phyloP scores from a whole-genome alignment of 2,113 vertebrate genomes.

The Apteryx mantelli region DNA sequence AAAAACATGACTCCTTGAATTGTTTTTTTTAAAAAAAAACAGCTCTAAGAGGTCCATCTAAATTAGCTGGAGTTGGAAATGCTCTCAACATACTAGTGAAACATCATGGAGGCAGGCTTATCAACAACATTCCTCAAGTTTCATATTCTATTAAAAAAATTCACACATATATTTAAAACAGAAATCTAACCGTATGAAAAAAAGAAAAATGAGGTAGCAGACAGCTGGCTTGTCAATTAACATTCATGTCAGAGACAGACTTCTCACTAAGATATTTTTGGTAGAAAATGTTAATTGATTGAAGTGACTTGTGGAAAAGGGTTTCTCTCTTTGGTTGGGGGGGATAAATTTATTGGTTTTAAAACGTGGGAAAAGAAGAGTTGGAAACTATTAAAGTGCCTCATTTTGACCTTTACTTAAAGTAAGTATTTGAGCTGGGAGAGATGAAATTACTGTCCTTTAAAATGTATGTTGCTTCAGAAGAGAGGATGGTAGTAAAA shows the following conservation, averaged over 20 bases:
- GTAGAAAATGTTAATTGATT: background rate
- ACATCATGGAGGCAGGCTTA: background rate
- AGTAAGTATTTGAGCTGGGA: background rate
- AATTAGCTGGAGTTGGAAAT: background rate
- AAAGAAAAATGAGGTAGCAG: slow-evolving; percentile 7
- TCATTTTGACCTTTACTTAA: background rate
- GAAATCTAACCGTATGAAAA: background rate
- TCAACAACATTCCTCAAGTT: background rate
- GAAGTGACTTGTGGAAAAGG: background rate
- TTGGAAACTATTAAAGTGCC: background rate
- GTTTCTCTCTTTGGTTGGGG: background rate
- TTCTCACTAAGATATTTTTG: background rate
- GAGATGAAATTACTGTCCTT: background rate
- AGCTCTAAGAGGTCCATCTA: background rate
- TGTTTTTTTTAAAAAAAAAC: background rate
- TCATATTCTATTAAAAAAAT: background rate
- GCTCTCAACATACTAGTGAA: background rate
- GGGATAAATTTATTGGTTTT: background rate
- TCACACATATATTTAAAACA: background rate
- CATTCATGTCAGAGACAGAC: background rate
- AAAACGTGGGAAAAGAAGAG: background rate
- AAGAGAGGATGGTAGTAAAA: background rate
- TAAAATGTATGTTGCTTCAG: background rate
- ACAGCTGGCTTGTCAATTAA: slow-evolving; percentile 12
- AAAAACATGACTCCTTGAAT: background rate